Evolutionary conservation across 2,888 invertebrate genomes (phyloP).

Genomic region (Acronicta psi): DNA sequence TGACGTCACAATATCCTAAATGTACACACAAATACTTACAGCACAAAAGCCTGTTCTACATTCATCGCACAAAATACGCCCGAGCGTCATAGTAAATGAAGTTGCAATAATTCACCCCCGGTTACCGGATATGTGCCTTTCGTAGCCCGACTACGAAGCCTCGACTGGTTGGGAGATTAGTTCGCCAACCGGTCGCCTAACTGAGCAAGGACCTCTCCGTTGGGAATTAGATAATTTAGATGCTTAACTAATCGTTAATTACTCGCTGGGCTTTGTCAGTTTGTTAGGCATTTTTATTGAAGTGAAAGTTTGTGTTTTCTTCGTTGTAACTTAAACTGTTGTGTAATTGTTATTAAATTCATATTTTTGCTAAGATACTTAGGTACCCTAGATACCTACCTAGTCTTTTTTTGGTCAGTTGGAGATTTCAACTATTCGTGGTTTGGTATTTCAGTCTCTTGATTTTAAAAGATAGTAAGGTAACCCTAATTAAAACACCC

Average conservation of each 20-base stretch:
- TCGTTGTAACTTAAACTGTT: not conserved
- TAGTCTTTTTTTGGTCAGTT: no score
- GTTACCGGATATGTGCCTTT: constrained; percentile 73
- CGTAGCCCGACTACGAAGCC: constrained; percentile 49
- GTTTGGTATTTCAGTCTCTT: no score
- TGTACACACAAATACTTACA: constrained; percentile 12
- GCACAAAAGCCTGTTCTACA: constrained; percentile 66
- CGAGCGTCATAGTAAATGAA: constrained; percentile 75
- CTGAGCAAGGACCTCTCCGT: constrained; percentile 44
- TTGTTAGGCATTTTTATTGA: constrained; percentile 35
- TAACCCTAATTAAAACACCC: no score
- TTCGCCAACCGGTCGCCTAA: constrained; percentile 19
- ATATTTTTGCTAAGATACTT: not conserved
- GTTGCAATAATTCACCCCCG: constrained; percentile 79
- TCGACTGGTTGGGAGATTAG: constrained; percentile 28
- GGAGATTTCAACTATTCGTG: no score
- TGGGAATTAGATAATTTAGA: constrained; percentile 58
- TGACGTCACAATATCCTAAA: constrained; percentile 27
- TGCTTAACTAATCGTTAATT: constrained; percentile 61
- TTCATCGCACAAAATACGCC: constrained; percentile 70
- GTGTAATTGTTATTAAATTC: not conserved
- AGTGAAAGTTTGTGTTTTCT: constrained; percentile 12
- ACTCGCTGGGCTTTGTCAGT: constrained; percentile 48
- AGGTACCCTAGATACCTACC: no score
- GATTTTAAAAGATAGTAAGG: no score